Percentiles rank a stretch among this genome's conserved stretches.
Conservation (phyloP, 2,113 vertebrate species). For the Daubentonia madagascariensis region DNA sequence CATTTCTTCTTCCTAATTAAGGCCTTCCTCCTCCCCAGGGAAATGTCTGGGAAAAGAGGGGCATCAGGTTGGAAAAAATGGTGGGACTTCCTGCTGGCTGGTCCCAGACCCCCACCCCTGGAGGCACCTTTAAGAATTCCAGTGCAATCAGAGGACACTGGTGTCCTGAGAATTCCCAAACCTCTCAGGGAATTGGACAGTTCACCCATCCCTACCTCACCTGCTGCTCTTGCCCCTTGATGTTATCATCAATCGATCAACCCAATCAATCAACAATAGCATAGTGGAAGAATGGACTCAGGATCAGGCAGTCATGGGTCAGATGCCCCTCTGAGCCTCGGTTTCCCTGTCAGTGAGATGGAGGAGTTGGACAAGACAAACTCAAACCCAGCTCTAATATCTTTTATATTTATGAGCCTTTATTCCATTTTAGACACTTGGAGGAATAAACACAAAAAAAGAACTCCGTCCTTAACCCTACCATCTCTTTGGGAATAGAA, state of each 20-base stretch:
- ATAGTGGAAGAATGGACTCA: not conserved
- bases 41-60: not conserved
- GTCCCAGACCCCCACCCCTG: not conserved
- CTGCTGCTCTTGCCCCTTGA: not conserved
- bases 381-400: not conserved
- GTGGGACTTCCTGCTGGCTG: not conserved
- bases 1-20: constrained; percentile 3
- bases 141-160: not conserved
- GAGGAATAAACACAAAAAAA: not conserved
- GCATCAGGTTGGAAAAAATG: not conserved
- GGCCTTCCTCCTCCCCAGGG: not conserved
- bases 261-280: not conserved
- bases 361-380: not conserved
- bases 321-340: not conserved
- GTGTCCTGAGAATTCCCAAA: not conserved
- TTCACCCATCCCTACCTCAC: not conserved
- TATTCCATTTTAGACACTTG: not conserved
- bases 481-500: not conserved
- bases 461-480: not conserved
- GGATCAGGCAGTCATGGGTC: not conserved
- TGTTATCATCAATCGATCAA: not conserved
- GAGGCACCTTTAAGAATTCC: not conserved
- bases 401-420: not conserved
- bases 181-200: not conserved
- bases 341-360: not conserved